Evolutionary conservation across 2,113 vertebrate species (phyloP), one percentile per base, ranked within the genome.

Genomic region (Takifugu bimaculatus): DNA sequence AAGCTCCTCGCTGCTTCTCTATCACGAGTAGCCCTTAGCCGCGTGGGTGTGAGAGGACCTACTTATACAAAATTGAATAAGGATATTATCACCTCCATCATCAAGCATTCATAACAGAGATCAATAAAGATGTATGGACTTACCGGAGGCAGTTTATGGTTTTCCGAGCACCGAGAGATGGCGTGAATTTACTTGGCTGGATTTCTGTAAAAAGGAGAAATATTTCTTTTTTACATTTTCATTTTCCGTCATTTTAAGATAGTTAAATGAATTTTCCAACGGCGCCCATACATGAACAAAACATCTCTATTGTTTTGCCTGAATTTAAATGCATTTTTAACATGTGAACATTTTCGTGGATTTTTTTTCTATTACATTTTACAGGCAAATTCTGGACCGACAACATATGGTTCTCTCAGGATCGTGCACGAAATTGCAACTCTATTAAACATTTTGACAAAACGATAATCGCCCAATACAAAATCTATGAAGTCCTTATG

Each of bases 51-150:
- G 77, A 74, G 67, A 54, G 64, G 44, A 39, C 7, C 48, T 71
- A 75, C 77, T 85, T 84, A 87, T 89, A 88, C 83, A 77, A 79
- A 81, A 80, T 77, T 81, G 75, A 88, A 89, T 85, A 86, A 84
- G 83, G 79, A 86, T 86, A 84, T 87, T 69, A 81, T 77, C 79
- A 48, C 15, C 45, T 15, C n/a, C 14, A 48, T 48, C 12, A 83
- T 86, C 75, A 81, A 86, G 72, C 78, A 70, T 76, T 87, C 83
- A 85, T 82, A 85, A 81, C 69, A 81, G 65, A 86, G 86, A 88
- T 88, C 87, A 87, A 88, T 85, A 87, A 85, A 85, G 80, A 87
- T 78, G 73, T 80, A 79, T 88, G 68, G 76, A 87, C 91, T 90
- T 78, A 92, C 90, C 89, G 78, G 68, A 69, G 74, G 75, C 82